A percentile compares a stretch with the other conserved stretches of the same genome.
Conservation (phyloP, 2,888 invertebrate species). For the Sericinus montela region DNA sequence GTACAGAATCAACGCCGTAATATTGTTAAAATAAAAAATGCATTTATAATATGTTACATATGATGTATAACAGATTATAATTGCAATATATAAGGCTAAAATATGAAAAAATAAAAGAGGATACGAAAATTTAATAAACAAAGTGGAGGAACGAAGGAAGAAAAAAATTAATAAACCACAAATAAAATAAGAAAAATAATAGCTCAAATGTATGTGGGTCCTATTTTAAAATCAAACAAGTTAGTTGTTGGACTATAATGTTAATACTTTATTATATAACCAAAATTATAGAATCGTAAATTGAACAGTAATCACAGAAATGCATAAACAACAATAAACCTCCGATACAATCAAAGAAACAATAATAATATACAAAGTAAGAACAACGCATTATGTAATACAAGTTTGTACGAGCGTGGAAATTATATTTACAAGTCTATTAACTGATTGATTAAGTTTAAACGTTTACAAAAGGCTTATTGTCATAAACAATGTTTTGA, state of each 20-base stretch:
- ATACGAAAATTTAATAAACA: too few species aligned
- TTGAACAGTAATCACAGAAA: slow-evolving; percentile 69
- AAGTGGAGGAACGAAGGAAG: too few species aligned
- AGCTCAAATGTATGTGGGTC: too few species aligned
- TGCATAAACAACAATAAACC: slow-evolving; percentile 58
- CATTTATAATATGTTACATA: too few species aligned
- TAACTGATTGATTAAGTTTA: slow-evolving; percentile 42
- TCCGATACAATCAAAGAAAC: slow-evolving; percentile 40
- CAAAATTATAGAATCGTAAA: slow-evolving; percentile 49
- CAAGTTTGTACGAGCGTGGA: slow-evolving; percentile 46
- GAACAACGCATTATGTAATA: slow-evolving; percentile 34
- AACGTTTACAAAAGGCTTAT: slow-evolving; percentile 62
- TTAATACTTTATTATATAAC: slow-evolving; percentile 38
- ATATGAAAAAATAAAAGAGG: too few species aligned
- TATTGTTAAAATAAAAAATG: too few species aligned
- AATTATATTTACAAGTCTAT: slow-evolving; percentile 42
- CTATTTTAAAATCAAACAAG: slow-evolving; percentile 8
- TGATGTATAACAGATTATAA: too few species aligned
- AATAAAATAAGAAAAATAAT: too few species aligned
- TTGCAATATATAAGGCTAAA: too few species aligned
- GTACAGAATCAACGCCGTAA: too few species aligned
- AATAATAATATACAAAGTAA: slow-evolving; percentile 46
- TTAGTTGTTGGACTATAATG: slow-evolving; percentile 35
- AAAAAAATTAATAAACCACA: too few species aligned
- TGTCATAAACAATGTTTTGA: slow-evolving; percentile 44